Evolutionary conservation across 2,888 invertebrate species (phyloP), one percentile per base, ranked within the genome.

Genomic region (Neuroscelio doddi): DNA sequence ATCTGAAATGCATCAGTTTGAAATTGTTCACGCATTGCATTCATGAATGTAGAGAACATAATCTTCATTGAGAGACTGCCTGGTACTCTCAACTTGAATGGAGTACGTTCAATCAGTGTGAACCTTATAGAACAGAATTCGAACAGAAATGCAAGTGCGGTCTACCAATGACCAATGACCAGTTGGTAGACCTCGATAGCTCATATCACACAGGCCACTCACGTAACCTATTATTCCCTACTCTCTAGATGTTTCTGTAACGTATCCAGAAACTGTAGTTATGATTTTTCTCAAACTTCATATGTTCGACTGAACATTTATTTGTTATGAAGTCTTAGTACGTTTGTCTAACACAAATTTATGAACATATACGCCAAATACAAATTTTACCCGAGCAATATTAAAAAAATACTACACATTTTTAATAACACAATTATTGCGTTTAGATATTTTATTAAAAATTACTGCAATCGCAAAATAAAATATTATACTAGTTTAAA

Each of bases 151-250:
- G 77, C 72, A 71, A 78, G 75, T 74, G 71, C 67, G 69, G 70
- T 73, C 71, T 73, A 72, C 74, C 75, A 64, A 57, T 64, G 71
- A 68, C 70, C 74, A 70, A 73, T 50, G 74, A 72, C 74, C 77
- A 64, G 74, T 79, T 77, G 78, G 79, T 56, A 68, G 69, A 56
- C 64, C 66, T 68, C 69, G 79, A 80, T 80, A 80, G 72, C 76
- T 68, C 71, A 62, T 79, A 80, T 79, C 79, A 64, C 71, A 52
- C 70, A 62, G 69, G 66, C 75, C 75, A 75, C 74, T 63, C 75
- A 64, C 69, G 57, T 64, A 50, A 41, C 55, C 70, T 50, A 69
- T 75, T 71, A 73, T 72, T 72, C 70, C 72, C 66, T 58, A 70
- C 68, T 45, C 61, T 46, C 34, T 14, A 21, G 39, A 41, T 55